Evolutionary conservation across 35 echinoderm and acorn worm species (phyloP), one percentile per base, ranked within the genome.

Genomic region (Amphiura filiformis): DNA sequence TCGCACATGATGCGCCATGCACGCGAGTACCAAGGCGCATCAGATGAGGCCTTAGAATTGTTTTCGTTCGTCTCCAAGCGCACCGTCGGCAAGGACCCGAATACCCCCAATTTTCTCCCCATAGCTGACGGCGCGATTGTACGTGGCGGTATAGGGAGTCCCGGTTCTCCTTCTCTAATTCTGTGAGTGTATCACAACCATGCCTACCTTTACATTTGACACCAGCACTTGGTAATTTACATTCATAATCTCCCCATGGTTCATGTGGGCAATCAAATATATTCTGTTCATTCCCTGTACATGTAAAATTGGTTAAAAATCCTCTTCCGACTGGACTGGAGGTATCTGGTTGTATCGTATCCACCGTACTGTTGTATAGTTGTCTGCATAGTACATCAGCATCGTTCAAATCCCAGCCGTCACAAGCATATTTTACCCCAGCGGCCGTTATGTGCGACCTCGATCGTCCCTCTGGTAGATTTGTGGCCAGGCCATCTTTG

Each of bases 281-380:
- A 33, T 83, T 90, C 0, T 79, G 88, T 78, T 95, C 93, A 23
- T 30, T 82, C 64, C 93, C 93, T 23, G 7, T 20, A 75, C 93
- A 95, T 1, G 42, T 34, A 28, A 95, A 88, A 81, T 91, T 85
- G 26, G 41, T 49, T 52, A 52, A 52, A 26, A 83, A 4, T 0
- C 32, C 39, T 28, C 85, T 70, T 12, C 39, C 83, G 0, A 65
- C 61, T 9, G 81, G 76, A 31, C 89, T 86, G 2, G 41, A 84
- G 23, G 85, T 87, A 20, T 37, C n/a, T 11, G 36, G n/a, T 14
- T 84, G 44, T 9, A 86, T 37, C 0, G 42, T 61, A 3, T 95
- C 93, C 30, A 89, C 91, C 12, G 89, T 88, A 79, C 93, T 95
- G 76, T 95, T 95, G 57, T 95, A 95, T n/a, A 95, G 86, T 76